Conservation (phyloP, 2,888 invertebrate species). For the Neoitamus cyanurus region DNA sequence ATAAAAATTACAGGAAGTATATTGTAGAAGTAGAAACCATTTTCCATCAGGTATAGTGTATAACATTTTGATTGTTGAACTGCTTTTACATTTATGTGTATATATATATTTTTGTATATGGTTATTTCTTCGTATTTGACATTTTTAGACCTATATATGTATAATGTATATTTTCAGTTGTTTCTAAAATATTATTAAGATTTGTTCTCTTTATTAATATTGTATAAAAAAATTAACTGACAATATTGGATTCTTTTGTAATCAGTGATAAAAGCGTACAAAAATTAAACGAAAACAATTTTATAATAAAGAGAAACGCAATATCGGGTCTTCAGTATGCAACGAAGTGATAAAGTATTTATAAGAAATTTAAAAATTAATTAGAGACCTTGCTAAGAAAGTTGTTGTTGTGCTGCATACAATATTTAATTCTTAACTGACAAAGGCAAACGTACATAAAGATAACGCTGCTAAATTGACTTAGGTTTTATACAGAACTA, state of each 20-base stretch:
- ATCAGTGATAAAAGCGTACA: too few species aligned
- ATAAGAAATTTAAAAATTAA: too few species aligned
- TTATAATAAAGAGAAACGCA: neutral
- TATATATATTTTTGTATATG: neutral
- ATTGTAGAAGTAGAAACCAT: neutral
- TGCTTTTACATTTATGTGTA: neutral
- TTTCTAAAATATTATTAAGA: too few species aligned
- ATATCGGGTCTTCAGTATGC: neutral
- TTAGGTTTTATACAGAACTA: neutral
- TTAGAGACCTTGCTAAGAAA: too few species aligned
- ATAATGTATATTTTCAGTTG: neutral
- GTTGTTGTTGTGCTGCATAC: neutral
- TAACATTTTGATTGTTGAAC: neutral
- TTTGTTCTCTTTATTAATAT: too few species aligned
- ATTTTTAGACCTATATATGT: neutral
- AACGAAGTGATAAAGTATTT: too few species aligned
- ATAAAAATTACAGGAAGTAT: neutral
- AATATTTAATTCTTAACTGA: neutral
- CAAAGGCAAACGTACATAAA: neutral
- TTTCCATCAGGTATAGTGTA: neutral
- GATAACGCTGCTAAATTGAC: neutral
- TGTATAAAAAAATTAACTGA: too few species aligned
- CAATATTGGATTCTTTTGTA: too few species aligned
- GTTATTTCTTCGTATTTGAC: neutral
- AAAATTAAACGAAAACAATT: neutral